phyloP scores from a whole-genome alignment of 2,888 invertebrate species.

The Taphrorychus bicolor region DNA sequence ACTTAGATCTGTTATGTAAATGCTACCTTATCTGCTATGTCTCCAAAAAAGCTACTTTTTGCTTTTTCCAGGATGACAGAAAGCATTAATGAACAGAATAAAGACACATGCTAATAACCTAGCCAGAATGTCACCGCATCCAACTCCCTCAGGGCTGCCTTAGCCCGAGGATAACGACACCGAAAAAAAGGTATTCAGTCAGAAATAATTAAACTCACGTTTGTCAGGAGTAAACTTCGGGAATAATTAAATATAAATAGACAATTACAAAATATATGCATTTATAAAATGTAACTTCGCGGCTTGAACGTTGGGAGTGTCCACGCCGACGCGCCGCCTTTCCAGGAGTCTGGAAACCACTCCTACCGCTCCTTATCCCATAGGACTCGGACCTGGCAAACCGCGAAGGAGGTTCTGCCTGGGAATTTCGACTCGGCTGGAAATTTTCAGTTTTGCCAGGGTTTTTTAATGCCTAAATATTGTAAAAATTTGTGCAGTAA shows the following conservation, averaged over 20 bases:
- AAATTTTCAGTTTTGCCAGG: background rate
- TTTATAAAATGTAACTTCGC: slow-evolving; percentile 20
- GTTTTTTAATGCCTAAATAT: too few relatives aligned
- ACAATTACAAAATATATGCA: slow-evolving; percentile 34
- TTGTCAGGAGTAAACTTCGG: background rate
- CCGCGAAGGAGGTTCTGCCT: slow-evolving; percentile 38
- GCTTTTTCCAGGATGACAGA: too few relatives aligned
- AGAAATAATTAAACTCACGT: slow-evolving; percentile 8
- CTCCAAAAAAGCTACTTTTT: too few relatives aligned
- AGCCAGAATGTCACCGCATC: too few relatives aligned
- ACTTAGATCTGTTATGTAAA: too few relatives aligned
- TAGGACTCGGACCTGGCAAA: slow-evolving; percentile 41
- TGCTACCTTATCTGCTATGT: too few relatives aligned
- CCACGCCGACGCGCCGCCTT: slow-evolving; percentile 36
- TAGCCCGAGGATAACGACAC: background rate
- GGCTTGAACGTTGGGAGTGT: slow-evolving; percentile 32
- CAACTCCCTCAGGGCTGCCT: too few relatives aligned
- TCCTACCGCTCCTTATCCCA: slow-evolving; percentile 40
- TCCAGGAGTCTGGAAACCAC: slow-evolving; percentile 40
- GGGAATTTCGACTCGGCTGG: background rate
- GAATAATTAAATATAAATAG: slow-evolving; percentile 27
- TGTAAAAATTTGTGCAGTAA: too few relatives aligned
- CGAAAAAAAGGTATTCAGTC: slow-evolving; percentile 1
- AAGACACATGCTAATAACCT: too few relatives aligned
- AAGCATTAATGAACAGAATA: too few relatives aligned